Base-by-base conservation (phyloP, 2,888 invertebrate species). In the Sabatieria punctata region DNA sequence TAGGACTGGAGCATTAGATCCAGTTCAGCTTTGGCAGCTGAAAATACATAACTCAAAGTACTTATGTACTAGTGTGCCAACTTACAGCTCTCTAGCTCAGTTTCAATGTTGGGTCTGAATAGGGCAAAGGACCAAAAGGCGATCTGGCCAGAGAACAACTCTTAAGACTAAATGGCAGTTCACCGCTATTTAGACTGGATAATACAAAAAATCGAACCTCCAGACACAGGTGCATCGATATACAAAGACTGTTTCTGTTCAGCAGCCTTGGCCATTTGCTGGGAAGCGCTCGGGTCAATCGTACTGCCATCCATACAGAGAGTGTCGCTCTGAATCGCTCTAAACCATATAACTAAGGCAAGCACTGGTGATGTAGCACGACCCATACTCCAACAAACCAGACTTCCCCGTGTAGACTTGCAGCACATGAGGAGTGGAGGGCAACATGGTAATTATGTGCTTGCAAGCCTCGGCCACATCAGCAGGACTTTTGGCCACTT, bases 201-300 rank as follows among this genome's bases (percentile, higher is more conserved):
- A n/a, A n/a, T n/a, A n/a, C n/a, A 25, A 23, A 43, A 24, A 13
- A 19, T 56, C 61, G 55, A 68, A 78, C 89, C 97, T 69, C 97
- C 97, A 8, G 93, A 95, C 0, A 99, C 95, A 3, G 97, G 97
- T 0, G 91, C 83, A 69, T 99, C 97, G 44, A 93, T 73, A 65
- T 86, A 97, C 8, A 73, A 71, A 0, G 78, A 76, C 1, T 79
- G 79, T 51, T 76, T 78, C 33, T 76, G 73, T 26, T 71, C 68
- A 2, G 85, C 80, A 30, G 74, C 66, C 39, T 68, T 65, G 30
- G 76, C 76, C 53, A 89, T 73, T 51, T 78, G 72, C 68, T 82
- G 78, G 0, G 89, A 82, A 2, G 84, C 78, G 43, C 77, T 76
- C 4, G 93, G 91, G 65, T 91, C 89, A 41, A 93, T 84, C 33